Percentiles rank a stretch among this genome's conserved stretches.
Conservation (phyloP, 2,888 invertebrate genomes). For the Drosophila engyochracea region DNA sequence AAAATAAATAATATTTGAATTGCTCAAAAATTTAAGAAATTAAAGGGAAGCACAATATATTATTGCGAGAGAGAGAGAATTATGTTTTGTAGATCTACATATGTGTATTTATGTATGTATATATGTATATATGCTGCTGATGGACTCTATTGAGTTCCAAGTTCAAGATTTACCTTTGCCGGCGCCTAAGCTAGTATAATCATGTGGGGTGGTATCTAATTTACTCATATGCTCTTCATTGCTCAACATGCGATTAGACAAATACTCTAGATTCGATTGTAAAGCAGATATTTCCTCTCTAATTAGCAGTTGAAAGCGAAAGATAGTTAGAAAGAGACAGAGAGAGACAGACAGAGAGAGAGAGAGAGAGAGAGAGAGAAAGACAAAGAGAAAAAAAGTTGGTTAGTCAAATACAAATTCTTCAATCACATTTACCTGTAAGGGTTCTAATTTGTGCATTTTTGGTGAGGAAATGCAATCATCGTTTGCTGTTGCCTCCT, state of each 20-base stretch:
- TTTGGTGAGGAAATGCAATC: slow-evolving; percentile 71
- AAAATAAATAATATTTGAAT: background rate
- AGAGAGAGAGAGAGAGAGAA: slow-evolving; percentile 38
- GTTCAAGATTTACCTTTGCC: slow-evolving; percentile 82
- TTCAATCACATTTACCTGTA: slow-evolving; percentile 58
- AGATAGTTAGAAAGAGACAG: slow-evolving; percentile 26
- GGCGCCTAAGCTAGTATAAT: slow-evolving; percentile 82
- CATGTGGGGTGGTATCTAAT: slow-evolving; percentile 82
- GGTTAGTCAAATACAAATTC: slow-evolving; percentile 67
- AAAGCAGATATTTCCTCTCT: slow-evolving; percentile 85
- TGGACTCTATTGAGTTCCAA: background rate
- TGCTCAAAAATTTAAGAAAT: background rate
- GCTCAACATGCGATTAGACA: slow-evolving; percentile 85
- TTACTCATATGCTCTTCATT: slow-evolving; percentile 85
- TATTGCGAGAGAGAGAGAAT: background rate
- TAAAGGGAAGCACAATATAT: background rate
- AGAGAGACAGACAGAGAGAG: slow-evolving; percentile 31
- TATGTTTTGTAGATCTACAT: slow-evolving; percentile 16
- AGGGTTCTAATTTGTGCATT: slow-evolving; percentile 46
- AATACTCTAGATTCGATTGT: slow-evolving; percentile 85
- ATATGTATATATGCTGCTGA: slow-evolving; percentile 4
- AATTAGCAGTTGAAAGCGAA: slow-evolving; percentile 23
- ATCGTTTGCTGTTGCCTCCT: slow-evolving; percentile 53
- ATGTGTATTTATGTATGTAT: background rate
- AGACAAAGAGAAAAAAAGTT: slow-evolving; percentile 38